Percentiles rank a stretch among this genome's conserved stretches.
These are phyloP conservation scores for Xyliphius kryptos DNA, from an alignment of 2,113 vertebrate species.

Conservation along the genomic window DNA sequence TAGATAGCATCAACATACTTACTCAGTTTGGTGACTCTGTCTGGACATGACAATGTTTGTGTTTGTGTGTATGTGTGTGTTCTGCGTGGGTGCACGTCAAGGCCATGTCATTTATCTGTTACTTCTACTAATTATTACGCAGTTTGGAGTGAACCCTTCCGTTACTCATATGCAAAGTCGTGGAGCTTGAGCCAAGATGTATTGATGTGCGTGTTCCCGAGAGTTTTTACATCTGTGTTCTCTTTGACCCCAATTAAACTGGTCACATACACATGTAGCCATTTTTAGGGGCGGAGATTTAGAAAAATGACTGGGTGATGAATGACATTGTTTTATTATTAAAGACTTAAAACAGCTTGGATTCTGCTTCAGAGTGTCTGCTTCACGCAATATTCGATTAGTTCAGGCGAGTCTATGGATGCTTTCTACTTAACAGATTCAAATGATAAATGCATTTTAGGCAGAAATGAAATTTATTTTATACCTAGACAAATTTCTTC, in stretches of 20 bases:
- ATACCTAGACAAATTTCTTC: too few relatives aligned
- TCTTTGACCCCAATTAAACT: slow-evolving; percentile 8
- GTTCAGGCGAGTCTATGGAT: too few relatives aligned
- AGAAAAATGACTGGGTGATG: slow-evolving; percentile 3
- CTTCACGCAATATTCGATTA: too few relatives aligned
- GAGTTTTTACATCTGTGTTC: slow-evolving; percentile 14
- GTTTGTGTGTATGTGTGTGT: not conserved
- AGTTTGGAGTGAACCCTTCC: slow-evolving; percentile 1
- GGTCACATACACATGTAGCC: slow-evolving; percentile 1
- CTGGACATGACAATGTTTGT: not conserved
- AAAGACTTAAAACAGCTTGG: too few relatives aligned
- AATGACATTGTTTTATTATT: not conserved
- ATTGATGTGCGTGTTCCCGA: slow-evolving; percentile 5
- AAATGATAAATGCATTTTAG: too few relatives aligned
- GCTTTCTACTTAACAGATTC: too few relatives aligned
- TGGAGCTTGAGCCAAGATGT: not conserved
- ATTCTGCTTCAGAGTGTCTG: too few relatives aligned
- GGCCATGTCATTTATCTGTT: slow-evolving; percentile 5
- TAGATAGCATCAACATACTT: slow-evolving; percentile 25
- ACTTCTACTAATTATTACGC: not conserved
- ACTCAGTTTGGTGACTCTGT: slow-evolving; percentile 11
- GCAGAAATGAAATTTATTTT: too few relatives aligned
- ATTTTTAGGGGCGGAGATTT: slow-evolving; percentile 14
- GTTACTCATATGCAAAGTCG: not conserved
- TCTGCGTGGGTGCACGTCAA: not conserved